Evolutionary conservation across 2,113 vertebrate genomes (phyloP).

Genomic region (Protobothrops mucrosquamatus): DNA sequence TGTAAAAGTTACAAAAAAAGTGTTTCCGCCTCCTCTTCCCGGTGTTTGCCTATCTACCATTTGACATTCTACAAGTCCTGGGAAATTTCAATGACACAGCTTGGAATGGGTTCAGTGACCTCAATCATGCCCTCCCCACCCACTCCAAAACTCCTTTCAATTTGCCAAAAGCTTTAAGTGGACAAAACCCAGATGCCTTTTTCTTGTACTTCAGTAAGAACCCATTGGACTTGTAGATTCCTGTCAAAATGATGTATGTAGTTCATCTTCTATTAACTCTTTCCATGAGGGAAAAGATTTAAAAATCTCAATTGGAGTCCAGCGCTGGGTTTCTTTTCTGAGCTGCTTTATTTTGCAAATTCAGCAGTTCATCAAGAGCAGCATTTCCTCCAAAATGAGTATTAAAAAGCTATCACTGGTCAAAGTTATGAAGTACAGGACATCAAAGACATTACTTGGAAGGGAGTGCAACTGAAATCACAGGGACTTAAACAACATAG

Average conservation of each 20-base stretch:
- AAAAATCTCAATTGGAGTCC: conserved; percentile 42
- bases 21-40: conserved; percentile 44
- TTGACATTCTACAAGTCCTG: conserved; percentile 64
- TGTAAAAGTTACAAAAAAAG: conserved; percentile 50
- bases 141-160: conserved; percentile 73
- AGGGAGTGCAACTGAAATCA: background rate
- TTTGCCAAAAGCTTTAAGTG: conserved; percentile 70
- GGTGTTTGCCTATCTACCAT: conserved; percentile 55
- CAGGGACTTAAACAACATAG: background rate
- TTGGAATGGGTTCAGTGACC: conserved; percentile 61
- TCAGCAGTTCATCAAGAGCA: background rate
- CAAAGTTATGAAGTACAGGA: conserved; percentile 5
- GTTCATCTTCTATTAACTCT: conserved; percentile 68
- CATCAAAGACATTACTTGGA: conserved; percentile 6
- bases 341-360: conserved; percentile 46
- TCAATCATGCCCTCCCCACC: conserved; percentile 61
- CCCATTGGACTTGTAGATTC: conserved; percentile 70
- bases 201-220: conserved; percentile 68
- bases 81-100: conserved; percentile 70
- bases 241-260: conserved; percentile 64
- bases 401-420: conserved; percentile 42
- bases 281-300: conserved; percentile 60
- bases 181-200: conserved; percentile 72
- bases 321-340: conserved; percentile 50
- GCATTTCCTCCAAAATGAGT: conserved; percentile 20